Evolutionary conservation across 2,113 vertebrate species (phyloP).

Genomic region (Epinephelus fuscoguttatus): DNA sequence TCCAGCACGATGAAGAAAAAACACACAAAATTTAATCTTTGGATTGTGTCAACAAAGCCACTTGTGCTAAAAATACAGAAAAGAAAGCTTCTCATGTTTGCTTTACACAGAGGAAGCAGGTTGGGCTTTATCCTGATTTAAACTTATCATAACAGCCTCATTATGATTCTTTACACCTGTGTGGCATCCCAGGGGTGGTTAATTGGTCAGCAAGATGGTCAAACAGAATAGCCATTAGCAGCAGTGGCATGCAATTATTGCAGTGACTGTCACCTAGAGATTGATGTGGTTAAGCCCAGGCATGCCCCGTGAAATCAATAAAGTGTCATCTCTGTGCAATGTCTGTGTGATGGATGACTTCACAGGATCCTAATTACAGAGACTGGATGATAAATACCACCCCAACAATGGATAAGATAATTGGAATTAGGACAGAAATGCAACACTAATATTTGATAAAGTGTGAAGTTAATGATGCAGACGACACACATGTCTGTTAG

Average conservation of each 20-base stretch:
- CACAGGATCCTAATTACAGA: constrained; percentile 78
- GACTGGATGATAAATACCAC: constrained; percentile 71
- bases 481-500: not conserved
- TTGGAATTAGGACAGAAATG: constrained; percentile 68
- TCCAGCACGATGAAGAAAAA: not conserved
- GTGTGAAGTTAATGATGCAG: constrained; percentile 43
- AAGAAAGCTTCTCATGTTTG: constrained; percentile 28
- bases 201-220: constrained; percentile 72
- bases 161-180: constrained; percentile 62
- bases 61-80: constrained; percentile 18
- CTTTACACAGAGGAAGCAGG: constrained; percentile 32
- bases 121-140: constrained; percentile 10
- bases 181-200: constrained; percentile 40
- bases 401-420: constrained; percentile 69
- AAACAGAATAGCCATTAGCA: constrained; percentile 71
- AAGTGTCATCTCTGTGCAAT: constrained; percentile 74
- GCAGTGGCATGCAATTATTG: constrained; percentile 70
- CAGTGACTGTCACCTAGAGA: constrained; percentile 73
- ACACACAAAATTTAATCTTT: not conserved
- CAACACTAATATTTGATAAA: constrained; percentile 62
- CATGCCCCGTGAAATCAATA: constrained; percentile 80
- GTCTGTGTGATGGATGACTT: constrained; percentile 79
- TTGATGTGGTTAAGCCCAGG: constrained; percentile 71
- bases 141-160: constrained; percentile 35
- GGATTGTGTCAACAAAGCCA: constrained; percentile 44